Evolutionary conservation across 2,113 vertebrate genomes (phyloP), one percentile per base, ranked within the genome.

Genomic region (Pelobates fuscus): DNA sequence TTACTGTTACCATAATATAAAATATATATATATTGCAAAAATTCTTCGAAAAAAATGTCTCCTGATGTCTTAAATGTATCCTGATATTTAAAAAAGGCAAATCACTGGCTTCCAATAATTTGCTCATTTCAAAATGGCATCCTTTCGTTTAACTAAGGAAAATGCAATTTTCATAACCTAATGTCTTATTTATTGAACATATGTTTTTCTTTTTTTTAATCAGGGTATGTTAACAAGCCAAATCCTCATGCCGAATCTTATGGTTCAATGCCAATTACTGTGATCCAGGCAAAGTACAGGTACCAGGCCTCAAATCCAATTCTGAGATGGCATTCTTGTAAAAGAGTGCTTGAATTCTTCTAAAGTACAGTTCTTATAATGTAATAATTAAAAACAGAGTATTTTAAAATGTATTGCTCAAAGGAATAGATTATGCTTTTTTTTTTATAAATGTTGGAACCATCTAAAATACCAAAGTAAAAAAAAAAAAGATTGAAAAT

Each of bases 391-490:
- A 72, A 43, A 54, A 54, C 59, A 72, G 70, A 72, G 21, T 58
- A n/a, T n/a, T n/a, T n/a, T n/a, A n/a, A n/a, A 63, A 32, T 64
- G 43, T 63, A 72, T 72, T 72, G 41, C 15, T 63, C n/a, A 63
- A 72, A 72, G 44, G 46, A 54, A 52, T n/a, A n/a, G 59, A 54
- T 72, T 52, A 63, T 63, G 70, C 20, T 37, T 55, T 72, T 72
- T 37, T 55, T 72, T 72, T 72, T 43, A 54, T 72, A 72, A 72
- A 63, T 30, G 27, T 64, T 72, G 70, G 70, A 72, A 72, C 61
- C 63, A 72, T 24, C 26, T 72, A 72, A 63, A 63, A 72, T 72
- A 60, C 60, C 70, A 64, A 17, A 71, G 37, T 41, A 23, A 70
- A 71, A 72, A 52, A 30, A 7, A 41, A 29, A 21, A n/a, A 37